Evolutionary conservation across 1,140 invertebrate species (phyloP), one percentile per base, ranked within the genome.

Genomic region (Apis florea): DNA sequence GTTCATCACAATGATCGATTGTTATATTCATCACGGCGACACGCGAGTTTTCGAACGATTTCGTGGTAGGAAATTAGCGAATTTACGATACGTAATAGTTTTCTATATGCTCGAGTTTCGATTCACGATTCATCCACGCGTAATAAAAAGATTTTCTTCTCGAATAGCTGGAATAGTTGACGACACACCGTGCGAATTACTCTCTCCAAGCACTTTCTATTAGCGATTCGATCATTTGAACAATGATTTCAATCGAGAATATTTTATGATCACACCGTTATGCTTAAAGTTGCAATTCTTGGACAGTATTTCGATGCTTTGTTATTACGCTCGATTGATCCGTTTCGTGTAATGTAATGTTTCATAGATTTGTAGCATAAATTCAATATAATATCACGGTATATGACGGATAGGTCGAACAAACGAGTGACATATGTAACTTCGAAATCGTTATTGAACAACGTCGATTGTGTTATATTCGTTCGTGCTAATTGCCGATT

Each of bases 91-190:
- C 51, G n/a, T 54, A 24, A 24, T 53, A 71, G 68, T 53, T 59
- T 59, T 40, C 13, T 53, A 72, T 71, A 47, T 6, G 21, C 64
- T 67, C 64, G 15, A 53, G 17, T 61, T 49, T 47, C 8, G n/a
- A 67, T 67, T 47, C 21, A 49, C 53, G 59, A 26, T 49, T 21
- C 64, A 67, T 67, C 19, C 40, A n/a, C 19, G 11, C 49, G 21
- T 71, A 71, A 79, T 53, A 24, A 79, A 67, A 26, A n/a, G 63
- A 49, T 72, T 56, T 63, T 49, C 31, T 72, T 53, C 58, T 79
- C 21, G 21, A 71, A 19, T 63, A 24, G 47, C 15, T 72, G 31
- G 31, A 40, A 40, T 40, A 51, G n/a, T 79, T 63, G 49, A 19
- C 12, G 53, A 51, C 56, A 67, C 12, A 8, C 53, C 10, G 17